Evolutionary conservation across 37 sponge, comb jelly and placozoan genomes (phyloP).

Genomic region (Aphrocallistes beatrix): DNA sequence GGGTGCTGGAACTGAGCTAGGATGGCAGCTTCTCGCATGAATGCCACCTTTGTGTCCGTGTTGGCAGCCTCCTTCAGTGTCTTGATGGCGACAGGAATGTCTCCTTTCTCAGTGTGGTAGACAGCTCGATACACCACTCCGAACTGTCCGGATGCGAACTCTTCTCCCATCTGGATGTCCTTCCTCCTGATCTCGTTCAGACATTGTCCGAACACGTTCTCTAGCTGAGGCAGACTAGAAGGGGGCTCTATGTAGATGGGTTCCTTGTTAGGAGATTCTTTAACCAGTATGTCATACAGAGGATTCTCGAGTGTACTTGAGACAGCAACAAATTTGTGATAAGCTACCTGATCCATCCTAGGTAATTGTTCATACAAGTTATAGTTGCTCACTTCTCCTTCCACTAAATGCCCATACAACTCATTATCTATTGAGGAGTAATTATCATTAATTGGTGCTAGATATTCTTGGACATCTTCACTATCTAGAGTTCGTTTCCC

Average conservation of each 20-base stretch:
- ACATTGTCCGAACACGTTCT: background rate
- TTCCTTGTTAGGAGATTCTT: background rate
- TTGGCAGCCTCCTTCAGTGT: background rate
- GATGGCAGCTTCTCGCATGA: conserved; percentile 19
- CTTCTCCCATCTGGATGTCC: background rate
- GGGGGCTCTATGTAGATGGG: background rate
- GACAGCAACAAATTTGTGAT: background rate
- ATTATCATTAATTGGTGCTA: background rate
- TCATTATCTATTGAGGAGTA: background rate
- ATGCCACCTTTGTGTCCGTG: conserved; percentile 3
- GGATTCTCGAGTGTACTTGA: too few species aligned
- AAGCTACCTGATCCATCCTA: background rate
- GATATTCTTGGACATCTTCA: too few species aligned
- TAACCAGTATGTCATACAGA: too few species aligned
- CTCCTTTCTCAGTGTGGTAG: background rate
- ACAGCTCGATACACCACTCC: background rate
- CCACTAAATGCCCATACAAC: background rate
- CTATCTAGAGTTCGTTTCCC: too few species aligned
- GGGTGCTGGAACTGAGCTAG: conserved; percentile 18
- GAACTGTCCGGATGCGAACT: conserved; percentile 18
- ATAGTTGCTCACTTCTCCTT: background rate
- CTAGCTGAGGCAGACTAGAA: background rate
- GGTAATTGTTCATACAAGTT: background rate
- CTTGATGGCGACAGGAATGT: conserved; percentile 10
- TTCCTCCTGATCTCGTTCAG: background rate